These are phyloP conservation scores for Enteromius paludinosus DNA, from an alignment of 2,797 vertebrate species.

Conservation along the genomic window DNA sequence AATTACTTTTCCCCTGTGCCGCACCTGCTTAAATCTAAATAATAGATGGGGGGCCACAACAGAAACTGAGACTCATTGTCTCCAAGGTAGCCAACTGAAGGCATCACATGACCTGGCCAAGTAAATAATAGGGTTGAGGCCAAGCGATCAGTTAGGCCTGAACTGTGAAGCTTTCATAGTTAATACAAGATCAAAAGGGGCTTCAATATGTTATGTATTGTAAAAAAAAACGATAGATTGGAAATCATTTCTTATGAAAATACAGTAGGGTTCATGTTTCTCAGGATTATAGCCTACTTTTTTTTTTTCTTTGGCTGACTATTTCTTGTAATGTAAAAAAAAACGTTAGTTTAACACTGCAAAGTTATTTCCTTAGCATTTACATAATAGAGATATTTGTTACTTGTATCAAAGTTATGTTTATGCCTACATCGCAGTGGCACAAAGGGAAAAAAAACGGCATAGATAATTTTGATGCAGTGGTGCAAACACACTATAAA, in stretches of 20 bases:
- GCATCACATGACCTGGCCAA: constrained; percentile 40
- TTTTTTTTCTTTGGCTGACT: not conserved
- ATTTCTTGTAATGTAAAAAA: not conserved
- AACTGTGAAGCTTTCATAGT: not conserved
- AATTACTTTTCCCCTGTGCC: constrained; percentile 61
- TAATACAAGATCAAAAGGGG: not conserved
- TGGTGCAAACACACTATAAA: not conserved
- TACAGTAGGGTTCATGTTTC: not conserved
- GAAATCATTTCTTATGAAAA: not conserved
- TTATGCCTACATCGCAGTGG: not conserved
- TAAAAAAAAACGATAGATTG: not conserved
- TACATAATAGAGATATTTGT: not conserved
- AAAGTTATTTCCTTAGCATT: not conserved
- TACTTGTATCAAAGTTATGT: not conserved
- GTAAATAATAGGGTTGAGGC: constrained; percentile 45
- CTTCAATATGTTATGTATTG: not conserved
- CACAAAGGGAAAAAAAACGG: not conserved
- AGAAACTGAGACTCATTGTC: constrained; percentile 59
- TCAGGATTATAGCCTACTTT: no score
- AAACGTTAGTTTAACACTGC: not conserved
- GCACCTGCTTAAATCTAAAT: constrained; percentile 68
- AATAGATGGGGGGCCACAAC: constrained; percentile 56
- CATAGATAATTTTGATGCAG: not conserved
- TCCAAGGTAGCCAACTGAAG: constrained; percentile 49
- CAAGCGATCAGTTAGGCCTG: not conserved